Percentiles rank a stretch among this genome's conserved stretches.
Conservation (phyloP, 2,888 invertebrate genomes). For the Digitonthophagus gazella region DNA sequence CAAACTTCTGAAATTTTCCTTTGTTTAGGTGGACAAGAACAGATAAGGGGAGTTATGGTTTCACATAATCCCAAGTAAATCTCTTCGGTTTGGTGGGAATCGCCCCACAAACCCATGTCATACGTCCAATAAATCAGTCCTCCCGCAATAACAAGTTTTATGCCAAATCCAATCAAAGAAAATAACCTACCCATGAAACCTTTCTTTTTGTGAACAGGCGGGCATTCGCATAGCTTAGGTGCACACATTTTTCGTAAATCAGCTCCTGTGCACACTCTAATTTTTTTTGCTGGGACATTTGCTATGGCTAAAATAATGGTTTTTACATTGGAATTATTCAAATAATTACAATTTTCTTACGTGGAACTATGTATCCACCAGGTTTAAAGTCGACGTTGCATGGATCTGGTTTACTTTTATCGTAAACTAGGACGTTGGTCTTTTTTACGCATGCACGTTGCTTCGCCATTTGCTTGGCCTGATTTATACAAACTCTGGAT, state of each 20-base stretch:
- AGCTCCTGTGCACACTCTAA: conserved; percentile 48
- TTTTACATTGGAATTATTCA: neutral
- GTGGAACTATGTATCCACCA: conserved; percentile 21
- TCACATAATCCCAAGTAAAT: conserved; percentile 43
- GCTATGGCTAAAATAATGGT: conserved; percentile 26
- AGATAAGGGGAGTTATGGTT: conserved; percentile 21
- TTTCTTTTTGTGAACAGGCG: conserved; percentile 23
- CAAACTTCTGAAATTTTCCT: conserved; percentile 38
- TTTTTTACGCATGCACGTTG: conserved; percentile 39
- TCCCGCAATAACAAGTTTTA: conserved; percentile 46
- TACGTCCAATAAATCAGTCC: conserved; percentile 50
- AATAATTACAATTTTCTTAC: conserved; percentile 14
- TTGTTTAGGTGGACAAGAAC: conserved; percentile 28
- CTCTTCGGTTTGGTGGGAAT: conserved; percentile 46
- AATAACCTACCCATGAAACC: conserved; percentile 26
- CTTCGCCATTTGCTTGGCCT: conserved; percentile 44
- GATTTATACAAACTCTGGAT: conserved; percentile 35
- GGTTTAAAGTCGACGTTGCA: conserved; percentile 30
- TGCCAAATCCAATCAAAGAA: conserved; percentile 37
- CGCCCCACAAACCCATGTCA: conserved; percentile 49
- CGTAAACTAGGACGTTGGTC: conserved; percentile 38
- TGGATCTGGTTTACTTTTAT: conserved; percentile 30
- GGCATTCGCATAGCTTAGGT: conserved; percentile 44
- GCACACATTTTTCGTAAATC: conserved; percentile 46
- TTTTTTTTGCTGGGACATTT: conserved; percentile 35